A percentile compares a stretch with the other conserved stretches of the same genome.
These are phyloP conservation scores for Cavia aperea DNA, from an alignment of 2,113 vertebrate genomes.

Conservation along the genomic window DNA sequence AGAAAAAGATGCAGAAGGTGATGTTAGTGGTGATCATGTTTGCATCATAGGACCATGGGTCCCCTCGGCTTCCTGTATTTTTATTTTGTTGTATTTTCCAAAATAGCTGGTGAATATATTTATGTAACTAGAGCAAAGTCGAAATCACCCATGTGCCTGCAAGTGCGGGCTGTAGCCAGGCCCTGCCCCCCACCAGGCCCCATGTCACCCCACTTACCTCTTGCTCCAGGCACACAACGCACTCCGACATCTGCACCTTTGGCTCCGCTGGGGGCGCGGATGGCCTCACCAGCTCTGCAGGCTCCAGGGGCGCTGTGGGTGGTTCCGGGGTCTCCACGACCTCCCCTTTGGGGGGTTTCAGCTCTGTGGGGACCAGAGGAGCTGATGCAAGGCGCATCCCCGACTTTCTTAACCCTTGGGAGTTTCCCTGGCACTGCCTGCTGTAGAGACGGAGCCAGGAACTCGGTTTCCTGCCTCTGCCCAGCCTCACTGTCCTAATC, in stretches of 20 bases:
- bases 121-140: rapidly evolving
- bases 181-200: background rate
- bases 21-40: background rate
- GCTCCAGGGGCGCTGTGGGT: slow-evolving; percentile 66
- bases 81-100: background rate
- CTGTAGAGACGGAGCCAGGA: no score
- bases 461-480: background rate
- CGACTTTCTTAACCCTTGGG: background rate
- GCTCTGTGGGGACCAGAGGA: slow-evolving; percentile 70
- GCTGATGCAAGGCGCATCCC: slow-evolving; percentile 7
- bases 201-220: slow-evolving; percentile 77
- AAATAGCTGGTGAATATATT: background rate
- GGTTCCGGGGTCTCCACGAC: slow-evolving; percentile 42
- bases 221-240: slow-evolving; percentile 92
- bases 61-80: background rate
- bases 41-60: background rate
- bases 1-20: background rate
- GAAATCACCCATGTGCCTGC: rapidly evolving
- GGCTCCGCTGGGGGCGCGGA: slow-evolving; percentile 72
- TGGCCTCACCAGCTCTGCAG: slow-evolving; percentile 52
- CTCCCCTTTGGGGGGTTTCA: slow-evolving; percentile 43
- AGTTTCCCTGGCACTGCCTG: rapidly evolving
- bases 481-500: background rate
- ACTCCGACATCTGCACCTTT: slow-evolving; percentile 79
- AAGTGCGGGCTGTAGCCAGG: rapidly evolving